These are phyloP conservation scores for Rhingia rostrata DNA, from an alignment of 2,888 invertebrate species.

Conservation along the genomic window DNA sequence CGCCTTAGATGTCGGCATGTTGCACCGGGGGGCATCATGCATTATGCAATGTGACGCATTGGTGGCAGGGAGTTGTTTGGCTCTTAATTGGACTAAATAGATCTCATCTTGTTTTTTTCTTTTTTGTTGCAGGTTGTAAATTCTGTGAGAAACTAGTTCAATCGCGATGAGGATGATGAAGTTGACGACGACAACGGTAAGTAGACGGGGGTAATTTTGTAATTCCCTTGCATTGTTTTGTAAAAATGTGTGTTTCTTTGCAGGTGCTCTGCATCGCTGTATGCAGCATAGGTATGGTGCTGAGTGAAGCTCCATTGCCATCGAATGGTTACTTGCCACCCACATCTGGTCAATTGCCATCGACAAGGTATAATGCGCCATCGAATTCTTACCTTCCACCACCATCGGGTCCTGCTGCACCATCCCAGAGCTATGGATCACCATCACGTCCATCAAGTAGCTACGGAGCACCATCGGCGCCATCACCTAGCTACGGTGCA, in stretches of 20 bases:
- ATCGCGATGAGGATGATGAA: constrained; percentile 77
- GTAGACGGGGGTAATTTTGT: constrained; percentile 60
- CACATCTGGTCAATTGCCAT: constrained; percentile 82
- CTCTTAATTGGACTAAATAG: constrained; percentile 67
- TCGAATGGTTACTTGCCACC: constrained; percentile 81
- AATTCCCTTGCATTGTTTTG: constrained; percentile 33
- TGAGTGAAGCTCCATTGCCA: constrained; percentile 81
- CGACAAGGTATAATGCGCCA: constrained; percentile 78
- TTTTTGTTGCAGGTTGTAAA: constrained; percentile 68
- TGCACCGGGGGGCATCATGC: background rate
- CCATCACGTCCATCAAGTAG: constrained; percentile 83
- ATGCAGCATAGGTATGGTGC: constrained; percentile 77
- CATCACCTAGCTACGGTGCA: constrained; percentile 84
- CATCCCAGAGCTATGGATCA: constrained; percentile 84
- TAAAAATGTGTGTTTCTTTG: constrained; percentile 61
- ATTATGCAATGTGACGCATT: constrained; percentile 55
- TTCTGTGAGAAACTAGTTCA: constrained; percentile 71
- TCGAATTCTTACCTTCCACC: constrained; percentile 85
- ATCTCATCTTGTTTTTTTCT: constrained; percentile 66
- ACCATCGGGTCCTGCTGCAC: constrained; percentile 81
- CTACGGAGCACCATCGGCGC: constrained; percentile 82
- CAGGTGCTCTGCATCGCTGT: constrained; percentile 78
- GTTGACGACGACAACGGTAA: constrained; percentile 78
- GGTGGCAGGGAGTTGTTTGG: constrained; percentile 52
- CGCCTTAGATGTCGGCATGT: constrained; percentile 13